Conservation (phyloP, 2,888 invertebrate genomes). For the Clivina fossor region DNA sequence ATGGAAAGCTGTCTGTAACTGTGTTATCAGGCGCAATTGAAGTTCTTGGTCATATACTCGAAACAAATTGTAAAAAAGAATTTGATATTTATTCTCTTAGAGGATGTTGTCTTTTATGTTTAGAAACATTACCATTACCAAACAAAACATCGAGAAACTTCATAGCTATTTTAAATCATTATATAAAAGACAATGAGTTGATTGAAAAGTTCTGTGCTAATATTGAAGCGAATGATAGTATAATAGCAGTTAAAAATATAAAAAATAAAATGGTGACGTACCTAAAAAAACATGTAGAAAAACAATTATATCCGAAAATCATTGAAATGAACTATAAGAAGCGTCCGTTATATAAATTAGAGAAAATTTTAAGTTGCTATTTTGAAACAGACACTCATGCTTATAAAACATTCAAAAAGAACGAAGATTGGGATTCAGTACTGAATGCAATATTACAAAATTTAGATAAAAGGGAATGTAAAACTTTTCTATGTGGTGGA, state of each 20-base stretch:
- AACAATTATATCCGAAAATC: conserved; percentile 47
- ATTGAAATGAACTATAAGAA: too few species aligned
- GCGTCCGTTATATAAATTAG: too few species aligned
- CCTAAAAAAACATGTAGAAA: conserved; percentile 47
- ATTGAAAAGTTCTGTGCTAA: conserved; percentile 52
- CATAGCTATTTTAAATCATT: conserved; percentile 44
- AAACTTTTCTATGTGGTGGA: conserved; percentile 71
- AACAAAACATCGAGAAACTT: too few species aligned
- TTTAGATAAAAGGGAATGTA: conserved; percentile 42
- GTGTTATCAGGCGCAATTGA: conserved; percentile 64
- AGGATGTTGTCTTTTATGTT: conserved; percentile 59
- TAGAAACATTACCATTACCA: conserved; percentile 56
- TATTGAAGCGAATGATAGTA: conserved; percentile 49
- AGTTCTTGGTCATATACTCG: conserved; percentile 61
- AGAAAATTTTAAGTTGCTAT: conserved; percentile 18
- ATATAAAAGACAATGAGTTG: conserved; percentile 48
- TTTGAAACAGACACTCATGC: conserved; percentile 13
- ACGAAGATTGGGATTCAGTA: conserved; percentile 1
- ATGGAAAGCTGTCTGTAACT: conserved; percentile 62
- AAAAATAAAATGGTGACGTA: conserved; percentile 44
- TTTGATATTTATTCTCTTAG: conserved; percentile 67
- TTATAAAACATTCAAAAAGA: conserved; percentile 12
- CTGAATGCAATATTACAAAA: conserved; percentile 37
- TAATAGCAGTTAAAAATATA: conserved; percentile 52
- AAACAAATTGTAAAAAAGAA: conserved; percentile 50